Base-by-base conservation (phyloP, 2,113 vertebrate species). In the Grammomys surdaster region DNA sequence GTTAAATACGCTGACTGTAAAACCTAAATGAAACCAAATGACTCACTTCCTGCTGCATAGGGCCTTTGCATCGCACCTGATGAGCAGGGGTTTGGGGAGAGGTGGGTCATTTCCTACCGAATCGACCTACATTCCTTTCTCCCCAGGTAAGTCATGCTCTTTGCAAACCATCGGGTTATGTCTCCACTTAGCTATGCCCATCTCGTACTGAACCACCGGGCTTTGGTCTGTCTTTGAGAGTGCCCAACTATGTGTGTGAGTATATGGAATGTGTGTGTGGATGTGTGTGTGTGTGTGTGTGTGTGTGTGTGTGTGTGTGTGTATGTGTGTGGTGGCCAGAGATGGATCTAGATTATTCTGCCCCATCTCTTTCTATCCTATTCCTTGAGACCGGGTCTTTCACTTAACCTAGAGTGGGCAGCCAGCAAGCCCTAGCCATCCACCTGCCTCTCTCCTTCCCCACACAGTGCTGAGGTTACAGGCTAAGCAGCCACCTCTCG, bases 1-100 rank as follows among this genome's bases (percentile, higher is more conserved):
- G 78, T 97, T 98, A 97, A 97, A 98, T 96, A 96, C 10, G 31
- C 91, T 95, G 94, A 75, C 88, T 94, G 20, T 96, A 95, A 98
- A 98, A 98, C 88, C 81, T 90, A 97, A 97, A 96, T 90, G 77
- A 86, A 94, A 78, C 70, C 56, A 95, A 94, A 78, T 92, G 97
- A 97, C 95, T 86, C 67, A 46, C 90, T 96, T 96, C 67, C 86
- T 89, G 72, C 86, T 82, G 88, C 36, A 28, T 48, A 22, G 3
- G 60, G 36, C 46, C 76, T 90, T 81, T 56, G 80, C 67, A 20
- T 95, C 86, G 81, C 80, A 72, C 0, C 26, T 54, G 88, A 92
- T 78, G n/a, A 22, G 22, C 7, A 89, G 40, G 33, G 13, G 63
- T 43, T 82, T 0, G 6, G 13, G 33, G 87, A 90, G 88, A 89